Evolutionary conservation across 2,888 invertebrate species (phyloP).

Genomic region (Eurois occulta): DNA sequence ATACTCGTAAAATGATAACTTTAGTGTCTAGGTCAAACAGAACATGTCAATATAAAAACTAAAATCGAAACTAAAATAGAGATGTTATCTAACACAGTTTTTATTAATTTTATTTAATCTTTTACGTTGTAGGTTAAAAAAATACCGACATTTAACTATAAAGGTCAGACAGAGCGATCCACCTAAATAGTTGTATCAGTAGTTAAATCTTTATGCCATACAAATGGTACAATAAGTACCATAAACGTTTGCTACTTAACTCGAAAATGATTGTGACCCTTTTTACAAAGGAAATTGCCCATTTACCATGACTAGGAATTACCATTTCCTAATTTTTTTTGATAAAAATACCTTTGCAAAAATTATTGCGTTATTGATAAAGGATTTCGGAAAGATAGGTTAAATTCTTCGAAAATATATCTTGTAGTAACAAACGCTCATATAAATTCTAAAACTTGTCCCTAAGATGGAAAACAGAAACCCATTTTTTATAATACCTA

Average conservation of each 20-base stretch:
- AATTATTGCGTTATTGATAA: slow-evolving; percentile 43
- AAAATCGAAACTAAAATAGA: neutral
- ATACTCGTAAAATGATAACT: neutral
- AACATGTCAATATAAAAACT: neutral
- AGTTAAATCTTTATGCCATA: slow-evolving; percentile 16
- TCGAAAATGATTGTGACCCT: slow-evolving; percentile 34
- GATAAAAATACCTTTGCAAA: slow-evolving; percentile 22
- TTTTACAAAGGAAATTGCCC: slow-evolving; percentile 35
- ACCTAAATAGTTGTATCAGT: slow-evolving; percentile 17
- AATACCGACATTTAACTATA: neutral
- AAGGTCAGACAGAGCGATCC: slow-evolving; percentile 34
- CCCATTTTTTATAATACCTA: slow-evolving; percentile 74
- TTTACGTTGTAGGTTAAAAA: neutral
- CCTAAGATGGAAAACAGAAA: slow-evolving; percentile 63
- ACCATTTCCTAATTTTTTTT: slow-evolving; percentile 18
- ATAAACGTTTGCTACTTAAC: slow-evolving; percentile 30
- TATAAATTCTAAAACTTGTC: slow-evolving; percentile 38
- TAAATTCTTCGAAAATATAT: slow-evolving; percentile 9
- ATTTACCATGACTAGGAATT: slow-evolving; percentile 22
- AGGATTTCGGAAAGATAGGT: neutral
- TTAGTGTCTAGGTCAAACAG: neutral
- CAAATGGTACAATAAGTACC: slow-evolving; percentile 31
- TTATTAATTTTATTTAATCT: neutral
- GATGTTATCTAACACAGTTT: slow-evolving; percentile 4
- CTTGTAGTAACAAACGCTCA: slow-evolving; percentile 4